Percentiles rank a stretch among this genome's conserved stretches.
phyloP scores from a whole-genome alignment of 2,888 invertebrate species.

The Ectemnius lituratus region DNA sequence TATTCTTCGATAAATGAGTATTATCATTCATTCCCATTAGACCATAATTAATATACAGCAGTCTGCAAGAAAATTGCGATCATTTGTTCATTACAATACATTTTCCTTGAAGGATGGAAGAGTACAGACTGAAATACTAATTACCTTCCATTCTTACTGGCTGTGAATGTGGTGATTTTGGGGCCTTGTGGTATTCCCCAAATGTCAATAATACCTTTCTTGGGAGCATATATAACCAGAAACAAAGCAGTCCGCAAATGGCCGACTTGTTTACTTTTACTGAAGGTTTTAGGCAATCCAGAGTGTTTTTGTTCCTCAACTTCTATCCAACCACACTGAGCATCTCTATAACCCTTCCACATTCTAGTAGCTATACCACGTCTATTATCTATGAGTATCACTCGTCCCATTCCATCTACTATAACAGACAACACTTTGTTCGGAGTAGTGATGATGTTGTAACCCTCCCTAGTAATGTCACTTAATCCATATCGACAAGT shows the following conservation, averaged over 20 bases:
- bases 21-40: constrained; percentile 85
- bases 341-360: constrained; percentile 98
- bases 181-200: constrained; percentile 94
- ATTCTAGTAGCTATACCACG: constrained; percentile 89
- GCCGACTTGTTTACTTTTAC: constrained; percentile 47
- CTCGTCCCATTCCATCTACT: constrained; percentile 92
- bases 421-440: constrained; percentile 89
- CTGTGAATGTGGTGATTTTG: constrained; percentile 93
- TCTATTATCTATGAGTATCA: constrained; percentile 90
- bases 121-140: constrained; percentile 19
- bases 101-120: neutral
- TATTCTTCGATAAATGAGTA: constrained; percentile 74
- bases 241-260: constrained; percentile 86
- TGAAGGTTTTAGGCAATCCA: constrained; percentile 38
- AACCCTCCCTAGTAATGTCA: constrained; percentile 88
- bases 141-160: constrained; percentile 87
- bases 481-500: constrained; percentile 89
- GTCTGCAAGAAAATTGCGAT: constrained; percentile 72
- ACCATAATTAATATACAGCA: constrained; percentile 89
- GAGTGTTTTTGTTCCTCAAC: constrained; percentile 83
- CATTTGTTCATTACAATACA: neutral
- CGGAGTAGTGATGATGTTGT: constrained; percentile 88
- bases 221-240: constrained; percentile 94
- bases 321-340: constrained; percentile 96
- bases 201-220: constrained; percentile 94